A percentile compares a stretch with the other conserved stretches of the same genome.
These are phyloP conservation scores for Megalurothrips usitatus DNA, from an alignment of 2,888 invertebrate species.

Conservation along the genomic window DNA sequence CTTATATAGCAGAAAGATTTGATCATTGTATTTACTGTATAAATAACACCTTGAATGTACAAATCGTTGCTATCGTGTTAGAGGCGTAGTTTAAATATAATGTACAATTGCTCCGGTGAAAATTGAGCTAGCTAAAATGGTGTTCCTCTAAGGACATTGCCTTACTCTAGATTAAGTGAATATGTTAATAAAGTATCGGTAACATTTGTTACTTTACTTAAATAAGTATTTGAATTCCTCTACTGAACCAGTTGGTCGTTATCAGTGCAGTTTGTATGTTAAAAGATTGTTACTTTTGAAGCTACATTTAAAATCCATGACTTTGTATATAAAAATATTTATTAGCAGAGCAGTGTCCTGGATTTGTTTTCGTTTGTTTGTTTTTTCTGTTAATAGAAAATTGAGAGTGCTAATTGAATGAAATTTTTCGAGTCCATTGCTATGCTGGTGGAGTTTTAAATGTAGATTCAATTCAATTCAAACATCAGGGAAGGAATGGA, in stretches of 20 bases:
- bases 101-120: conserved; percentile 17
- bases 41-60: conserved; percentile 25
- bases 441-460: conserved; percentile 3
- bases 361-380: not conserved
- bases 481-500: not conserved
- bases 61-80: conserved; percentile 18
- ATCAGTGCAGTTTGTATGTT: conserved; percentile 10
- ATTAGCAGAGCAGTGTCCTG: conserved; percentile 3
- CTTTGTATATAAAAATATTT: conserved; percentile 17
- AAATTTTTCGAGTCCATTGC: not conserved
- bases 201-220: conserved; percentile 23
- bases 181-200: conserved; percentile 6
- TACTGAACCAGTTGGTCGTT: conserved; percentile 12
- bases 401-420: not conserved
- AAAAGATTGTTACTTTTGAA: conserved; percentile 5
- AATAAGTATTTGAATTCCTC: conserved; percentile 18
- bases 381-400: not conserved
- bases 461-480: not conserved
- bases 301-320: conserved; percentile 20
- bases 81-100: not conserved
- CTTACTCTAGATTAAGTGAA: conserved; percentile 8
- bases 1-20: not conserved
- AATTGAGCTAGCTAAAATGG: conserved; percentile 17
- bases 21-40: conserved; percentile 23
- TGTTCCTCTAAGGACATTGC: conserved; percentile 19